Conservation (phyloP, 2,888 invertebrate species). For the Eilema sororculum region DNA sequence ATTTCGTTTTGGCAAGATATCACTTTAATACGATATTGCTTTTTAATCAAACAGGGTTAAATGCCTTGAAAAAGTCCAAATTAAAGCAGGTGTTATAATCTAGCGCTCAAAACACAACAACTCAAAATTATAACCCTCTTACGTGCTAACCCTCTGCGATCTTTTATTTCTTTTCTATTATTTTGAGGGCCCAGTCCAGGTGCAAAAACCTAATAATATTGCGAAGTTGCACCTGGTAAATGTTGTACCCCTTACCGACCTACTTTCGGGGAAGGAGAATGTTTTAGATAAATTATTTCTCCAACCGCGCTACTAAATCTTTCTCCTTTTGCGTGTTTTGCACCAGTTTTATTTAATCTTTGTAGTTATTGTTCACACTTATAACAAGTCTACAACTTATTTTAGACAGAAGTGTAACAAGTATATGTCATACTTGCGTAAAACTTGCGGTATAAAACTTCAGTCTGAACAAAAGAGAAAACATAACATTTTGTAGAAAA, state of each 20-base stretch:
- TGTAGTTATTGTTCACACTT: too few species aligned
- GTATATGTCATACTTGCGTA: too few species aligned
- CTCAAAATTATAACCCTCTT: not conserved
- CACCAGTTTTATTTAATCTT: not conserved
- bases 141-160: not conserved
- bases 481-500: too few species aligned
- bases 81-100: not conserved
- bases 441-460: too few species aligned
- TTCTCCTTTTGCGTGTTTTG: not conserved
- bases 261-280: slow-evolving; percentile 12
- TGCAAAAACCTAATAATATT: slow-evolving; percentile 12
- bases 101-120: not conserved
- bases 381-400: not conserved
- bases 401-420: not conserved
- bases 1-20: too few species aligned
- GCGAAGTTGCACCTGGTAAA: slow-evolving; percentile 11
- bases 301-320: not conserved
- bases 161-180: not conserved
- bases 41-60: not conserved
- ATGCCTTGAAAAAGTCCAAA: not conserved
- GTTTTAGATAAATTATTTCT: slow-evolving; percentile 2
- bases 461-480: too few species aligned
- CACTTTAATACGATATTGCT: too few species aligned
- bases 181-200: slow-evolving; percentile 18
- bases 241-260: slow-evolving; percentile 22